phyloP scores from a whole-genome alignment of 2,113 vertebrate genomes.

The Nothocercus nigrocapillus region DNA sequence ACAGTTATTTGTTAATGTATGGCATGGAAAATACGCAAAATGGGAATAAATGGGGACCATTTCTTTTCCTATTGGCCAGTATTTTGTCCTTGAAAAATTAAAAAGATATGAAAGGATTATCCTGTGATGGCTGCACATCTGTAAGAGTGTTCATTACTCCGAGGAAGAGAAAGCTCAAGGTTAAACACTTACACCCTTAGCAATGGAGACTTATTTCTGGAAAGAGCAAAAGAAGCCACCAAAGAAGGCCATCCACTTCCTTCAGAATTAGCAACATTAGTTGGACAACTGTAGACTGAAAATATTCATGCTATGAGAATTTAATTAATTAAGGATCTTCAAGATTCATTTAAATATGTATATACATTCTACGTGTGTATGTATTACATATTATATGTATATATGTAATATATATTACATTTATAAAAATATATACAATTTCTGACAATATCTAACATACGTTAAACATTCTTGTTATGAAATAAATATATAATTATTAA shows the following conservation, averaged over 20 bases:
- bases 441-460: not conserved
- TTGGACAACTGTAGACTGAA: not conserved
- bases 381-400: too few relatives aligned
- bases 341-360: too few relatives aligned
- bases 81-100: not conserved
- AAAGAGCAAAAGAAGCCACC: not conserved
- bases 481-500: not conserved
- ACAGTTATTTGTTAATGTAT: not conserved
- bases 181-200: not conserved
- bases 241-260: rapidly evolving
- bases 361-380: not conserved
- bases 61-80: not conserved
- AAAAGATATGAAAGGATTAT: not conserved
- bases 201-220: rapidly evolving
- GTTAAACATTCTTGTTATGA: not conserved
- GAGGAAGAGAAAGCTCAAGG: not conserved
- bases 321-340: too few relatives aligned
- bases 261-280: not conserved
- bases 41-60: not conserved
- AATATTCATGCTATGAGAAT: not conserved
- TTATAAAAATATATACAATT: not conserved
- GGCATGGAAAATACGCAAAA: not conserved
- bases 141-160: not conserved
- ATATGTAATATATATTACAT: not conserved
- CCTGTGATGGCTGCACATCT: rapidly evolving